Base-by-base conservation (phyloP, 2,888 invertebrate species). In the Phalera bucephala region DNA sequence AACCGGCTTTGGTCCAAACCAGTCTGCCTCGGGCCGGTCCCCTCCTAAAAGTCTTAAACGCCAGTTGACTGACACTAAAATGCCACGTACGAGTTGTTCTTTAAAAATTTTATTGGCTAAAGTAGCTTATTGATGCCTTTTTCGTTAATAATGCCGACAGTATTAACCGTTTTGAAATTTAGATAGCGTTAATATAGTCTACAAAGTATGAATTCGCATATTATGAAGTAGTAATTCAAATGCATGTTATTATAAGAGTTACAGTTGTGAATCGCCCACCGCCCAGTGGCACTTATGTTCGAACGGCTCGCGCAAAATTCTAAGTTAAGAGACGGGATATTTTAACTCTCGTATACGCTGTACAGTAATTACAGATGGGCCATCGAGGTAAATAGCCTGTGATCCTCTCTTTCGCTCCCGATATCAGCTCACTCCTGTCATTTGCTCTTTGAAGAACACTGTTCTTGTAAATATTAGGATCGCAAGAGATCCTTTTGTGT, bases 11-110 rank as follows among this genome's bases (percentile, higher is more conserved):
- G 61, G 55, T 59, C 58, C 58, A 81, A 77, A 77, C 76, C 76
- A 72, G 76, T 76, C 73, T 57, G 67, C 67, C 63, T 48, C 64
- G 55, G 64, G 65, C 69, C 62, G 57, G 58, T 56, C 51, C 44
- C 57, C 36, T 43, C 36, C 33, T 48, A 72, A 87, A 86, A 65
- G 70, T 36, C 80, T 33, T 73, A 89, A 77, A 58, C 49, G 56
- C 82, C 83, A 77, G 85, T 88, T 86, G 86, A 88, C 84, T 87
- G 88, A 87, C 88, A 86, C 85, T 67, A 82, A 80, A 84, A 84
- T 85, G 78, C 86, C 84, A 85, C 79, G 86, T 80, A 86, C 56
- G 72, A 71, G 79, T 73, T 81, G 79, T 83, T 80, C 79, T 74
- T 74, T 81, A 77, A 68, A 88, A 85, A 69, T 78, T 80, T 84